Conservation (phyloP, 2,113 vertebrate species). For the Takifugu bimaculatus region DNA sequence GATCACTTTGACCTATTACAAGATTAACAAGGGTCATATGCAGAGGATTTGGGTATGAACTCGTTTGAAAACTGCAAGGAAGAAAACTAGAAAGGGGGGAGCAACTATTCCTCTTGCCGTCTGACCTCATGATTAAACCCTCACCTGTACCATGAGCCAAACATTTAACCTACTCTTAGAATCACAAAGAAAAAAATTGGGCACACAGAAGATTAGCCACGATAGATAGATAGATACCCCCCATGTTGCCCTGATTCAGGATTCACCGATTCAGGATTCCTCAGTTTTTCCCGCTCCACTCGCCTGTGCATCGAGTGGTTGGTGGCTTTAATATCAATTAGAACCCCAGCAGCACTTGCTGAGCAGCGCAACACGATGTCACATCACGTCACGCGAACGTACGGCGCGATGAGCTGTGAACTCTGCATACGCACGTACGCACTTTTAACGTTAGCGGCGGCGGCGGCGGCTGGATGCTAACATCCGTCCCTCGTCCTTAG, state of each 20-base stretch:
- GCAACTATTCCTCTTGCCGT: background rate
- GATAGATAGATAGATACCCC: too few relatives aligned
- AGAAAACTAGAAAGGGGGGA: conserved; percentile 25
- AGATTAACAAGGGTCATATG: conserved; percentile 85
- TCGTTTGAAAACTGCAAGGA: conserved; percentile 54
- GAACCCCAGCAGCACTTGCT: conserved; percentile 58
- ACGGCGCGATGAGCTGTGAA: conserved; percentile 47
- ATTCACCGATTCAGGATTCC: background rate
- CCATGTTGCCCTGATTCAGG: background rate
- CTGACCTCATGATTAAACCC: too few relatives aligned
- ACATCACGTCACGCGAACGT: conserved; percentile 48
- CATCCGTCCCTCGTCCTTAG: conserved; percentile 4
- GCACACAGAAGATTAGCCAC: too few relatives aligned
- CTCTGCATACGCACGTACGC: background rate
- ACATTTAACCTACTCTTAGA: too few relatives aligned
- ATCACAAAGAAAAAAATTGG: too few relatives aligned
- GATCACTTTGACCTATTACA: conserved; percentile 82
- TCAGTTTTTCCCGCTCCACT: background rate
- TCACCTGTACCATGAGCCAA: too few relatives aligned
- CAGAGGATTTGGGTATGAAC: conserved; percentile 80
- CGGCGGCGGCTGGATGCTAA: too few relatives aligned
- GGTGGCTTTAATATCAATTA: conserved; percentile 63
- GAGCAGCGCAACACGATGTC: conserved; percentile 52
- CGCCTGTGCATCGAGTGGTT: conserved; percentile 24
- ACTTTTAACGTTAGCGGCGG: background rate